Conservation (phyloP, 2,113 vertebrate genomes). For the Copsychus sechellarum region DNA sequence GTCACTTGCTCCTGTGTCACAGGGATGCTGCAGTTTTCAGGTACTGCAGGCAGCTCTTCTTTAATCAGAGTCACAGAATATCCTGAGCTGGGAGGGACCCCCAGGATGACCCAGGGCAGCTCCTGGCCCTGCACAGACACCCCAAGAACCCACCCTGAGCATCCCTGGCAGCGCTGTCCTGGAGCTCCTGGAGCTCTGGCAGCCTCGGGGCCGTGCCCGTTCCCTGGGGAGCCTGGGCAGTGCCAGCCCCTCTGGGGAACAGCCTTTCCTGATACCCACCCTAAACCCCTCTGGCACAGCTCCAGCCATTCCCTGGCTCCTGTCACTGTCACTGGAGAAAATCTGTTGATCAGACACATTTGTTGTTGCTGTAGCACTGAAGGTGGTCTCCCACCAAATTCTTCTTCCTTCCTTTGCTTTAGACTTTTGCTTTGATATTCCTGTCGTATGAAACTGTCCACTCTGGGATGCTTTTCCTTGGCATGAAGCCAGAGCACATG, state of each 20-base stretch:
- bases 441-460: background rate
- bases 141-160: background rate
- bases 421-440: background rate
- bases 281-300: background rate
- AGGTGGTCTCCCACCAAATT: background rate
- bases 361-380: background rate
- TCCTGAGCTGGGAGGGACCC: background rate
- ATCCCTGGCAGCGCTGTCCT: background rate
- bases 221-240: background rate
- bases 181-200: background rate
- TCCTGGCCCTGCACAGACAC: background rate
- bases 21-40: background rate
- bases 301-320: accelerated
- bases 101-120: accelerated
- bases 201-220: background rate
- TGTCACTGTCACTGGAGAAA: background rate
- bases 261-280: too few relatives aligned
- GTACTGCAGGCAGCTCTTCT: background rate
- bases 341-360: accelerated
- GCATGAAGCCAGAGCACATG: accelerated
- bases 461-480: background rate
- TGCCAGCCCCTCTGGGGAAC: too few relatives aligned
- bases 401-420: background rate
- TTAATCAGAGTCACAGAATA: background rate
- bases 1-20: background rate